Evolutionary conservation across 2,113 vertebrate species (phyloP).

Genomic region (Oreochromis spilurus): DNA sequence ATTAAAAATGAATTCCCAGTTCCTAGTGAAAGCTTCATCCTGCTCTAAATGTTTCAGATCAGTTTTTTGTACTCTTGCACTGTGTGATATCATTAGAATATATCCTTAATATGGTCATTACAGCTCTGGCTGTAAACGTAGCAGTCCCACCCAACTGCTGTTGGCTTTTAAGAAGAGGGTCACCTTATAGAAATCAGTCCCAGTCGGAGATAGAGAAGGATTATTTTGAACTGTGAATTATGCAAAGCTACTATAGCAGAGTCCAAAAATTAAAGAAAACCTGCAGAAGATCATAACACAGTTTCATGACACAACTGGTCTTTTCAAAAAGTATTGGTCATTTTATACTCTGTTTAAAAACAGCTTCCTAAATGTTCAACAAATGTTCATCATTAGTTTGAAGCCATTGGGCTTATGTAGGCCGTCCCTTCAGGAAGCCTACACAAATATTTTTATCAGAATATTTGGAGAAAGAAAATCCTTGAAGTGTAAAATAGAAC

Average conservation of each 20-base stretch:
- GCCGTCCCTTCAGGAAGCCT: neutral
- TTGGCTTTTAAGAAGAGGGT: neutral
- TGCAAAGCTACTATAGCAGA: neutral
- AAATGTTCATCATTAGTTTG: neutral
- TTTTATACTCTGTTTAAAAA: neutral
- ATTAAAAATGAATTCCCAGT: neutral
- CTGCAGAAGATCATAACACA: neutral
- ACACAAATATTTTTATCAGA: neutral
- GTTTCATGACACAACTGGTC: neutral
- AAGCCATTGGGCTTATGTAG: neutral
- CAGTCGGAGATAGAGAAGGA: rapidly evolving
- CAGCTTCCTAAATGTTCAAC: neutral
- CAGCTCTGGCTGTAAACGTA: neutral
- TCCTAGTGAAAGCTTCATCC: neutral
- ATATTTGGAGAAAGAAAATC: neutral
- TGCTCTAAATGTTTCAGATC: neutral
- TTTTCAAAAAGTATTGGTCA: neutral
- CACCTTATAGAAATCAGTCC: neutral
- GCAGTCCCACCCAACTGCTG: rapidly evolving
- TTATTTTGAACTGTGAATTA: neutral
- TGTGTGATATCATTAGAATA: neutral
- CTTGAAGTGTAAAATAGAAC: neutral
- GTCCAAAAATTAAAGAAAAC: neutral
- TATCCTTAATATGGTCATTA: rapidly evolving
- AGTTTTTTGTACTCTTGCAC: neutral